These are phyloP conservation scores for Chiroxiphia lanceolata DNA, from an alignment of 2,797 vertebrate genomes.

Conservation along the genomic window DNA sequence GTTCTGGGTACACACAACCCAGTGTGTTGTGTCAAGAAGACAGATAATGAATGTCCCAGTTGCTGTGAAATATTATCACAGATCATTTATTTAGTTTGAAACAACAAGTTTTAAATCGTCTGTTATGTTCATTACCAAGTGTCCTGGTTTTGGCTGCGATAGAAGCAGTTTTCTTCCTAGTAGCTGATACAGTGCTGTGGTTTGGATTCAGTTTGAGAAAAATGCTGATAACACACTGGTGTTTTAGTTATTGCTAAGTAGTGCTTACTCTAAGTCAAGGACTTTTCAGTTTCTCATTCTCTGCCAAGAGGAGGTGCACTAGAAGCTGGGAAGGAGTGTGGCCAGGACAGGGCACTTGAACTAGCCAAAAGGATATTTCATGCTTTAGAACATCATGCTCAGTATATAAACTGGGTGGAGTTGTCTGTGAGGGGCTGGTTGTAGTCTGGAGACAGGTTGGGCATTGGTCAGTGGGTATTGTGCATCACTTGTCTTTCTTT, in stretches of 20 bases:
- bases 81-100: background rate
- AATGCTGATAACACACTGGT: background rate
- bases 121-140: background rate
- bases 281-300: background rate
- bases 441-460: background rate
- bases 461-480: rapidly evolving
- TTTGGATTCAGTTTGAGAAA: background rate
- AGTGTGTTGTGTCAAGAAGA: background rate
- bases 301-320: background rate
- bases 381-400: background rate
- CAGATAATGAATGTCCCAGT: background rate
- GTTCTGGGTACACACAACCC: background rate
- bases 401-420: background rate
- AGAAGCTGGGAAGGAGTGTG: background rate
- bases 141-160: background rate
- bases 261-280: background rate
- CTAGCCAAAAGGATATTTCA: background rate
- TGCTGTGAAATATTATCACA: slow-evolving; percentile 17
- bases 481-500: background rate
- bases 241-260: background rate
- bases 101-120: background rate
- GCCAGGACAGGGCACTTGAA: background rate
- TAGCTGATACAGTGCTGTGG: background rate
- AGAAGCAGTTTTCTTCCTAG: background rate
- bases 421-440: background rate